Percentiles rank a stretch among this genome's conserved stretches.
Conservation (phyloP, 2,888 invertebrate species). For the Lathronympha strigana region DNA sequence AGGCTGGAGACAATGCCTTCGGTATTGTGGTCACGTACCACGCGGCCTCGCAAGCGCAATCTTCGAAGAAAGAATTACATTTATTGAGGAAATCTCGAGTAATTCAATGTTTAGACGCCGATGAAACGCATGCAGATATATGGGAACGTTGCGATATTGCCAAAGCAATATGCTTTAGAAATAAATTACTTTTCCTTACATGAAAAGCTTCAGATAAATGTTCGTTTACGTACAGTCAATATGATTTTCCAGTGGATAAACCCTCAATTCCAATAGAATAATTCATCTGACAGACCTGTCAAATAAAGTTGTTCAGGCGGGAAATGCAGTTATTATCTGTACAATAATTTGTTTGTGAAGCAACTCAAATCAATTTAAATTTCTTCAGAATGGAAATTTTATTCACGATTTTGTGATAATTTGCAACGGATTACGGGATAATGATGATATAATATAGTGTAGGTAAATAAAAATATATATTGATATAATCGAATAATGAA, state of each 20-base stretch:
- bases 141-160: slow-evolving; percentile 27
- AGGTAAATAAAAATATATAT: slow-evolving; percentile 15
- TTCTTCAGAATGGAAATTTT: slow-evolving; percentile 21
- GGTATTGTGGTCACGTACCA: slow-evolving; percentile 78
- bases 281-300: slow-evolving; percentile 32
- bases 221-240: slow-evolving; percentile 26
- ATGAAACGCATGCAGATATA: slow-evolving; percentile 61
- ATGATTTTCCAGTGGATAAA: slow-evolving; percentile 29
- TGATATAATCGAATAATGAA: slow-evolving; percentile 19
- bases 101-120: slow-evolving; percentile 75
- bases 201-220: slow-evolving; percentile 27
- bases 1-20: slow-evolving; percentile 71
- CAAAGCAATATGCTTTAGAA: slow-evolving; percentile 20
- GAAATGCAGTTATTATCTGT: slow-evolving; percentile 33
- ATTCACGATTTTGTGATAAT: slow-evolving; percentile 23
- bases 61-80: slow-evolving; percentile 80
- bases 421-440: slow-evolving; percentile 2
- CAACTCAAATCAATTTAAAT: slow-evolving; percentile 23
- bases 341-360: slow-evolving; percentile 20
- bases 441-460: slow-evolving; percentile 9
- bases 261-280: slow-evolving; percentile 34
- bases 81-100: slow-evolving; percentile 77
- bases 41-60: slow-evolving; percentile 74
- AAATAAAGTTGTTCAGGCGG: slow-evolving; percentile 33
- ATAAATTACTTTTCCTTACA: slow-evolving; percentile 32